phyloP scores from a whole-genome alignment of 2,888 invertebrate species.

The Drosophila antonietae region DNA sequence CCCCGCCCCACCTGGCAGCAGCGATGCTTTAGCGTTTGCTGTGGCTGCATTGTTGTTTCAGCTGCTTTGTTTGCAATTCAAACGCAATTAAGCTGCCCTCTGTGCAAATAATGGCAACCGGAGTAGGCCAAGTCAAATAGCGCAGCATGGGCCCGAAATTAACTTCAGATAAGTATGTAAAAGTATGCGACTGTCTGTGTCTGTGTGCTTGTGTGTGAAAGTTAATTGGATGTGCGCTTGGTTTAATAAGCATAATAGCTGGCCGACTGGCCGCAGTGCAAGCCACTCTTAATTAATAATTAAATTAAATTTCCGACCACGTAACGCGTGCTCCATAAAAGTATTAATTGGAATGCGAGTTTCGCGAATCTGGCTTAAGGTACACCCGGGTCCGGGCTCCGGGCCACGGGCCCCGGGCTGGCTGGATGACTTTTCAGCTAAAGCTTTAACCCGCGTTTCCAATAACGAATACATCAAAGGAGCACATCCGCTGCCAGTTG shows the following conservation, averaged over 20 bases:
- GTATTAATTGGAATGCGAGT: constrained; percentile 66
- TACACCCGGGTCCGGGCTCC: constrained; percentile 20
- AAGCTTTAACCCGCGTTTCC: constrained; percentile 7
- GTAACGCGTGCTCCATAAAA: constrained; percentile 54
- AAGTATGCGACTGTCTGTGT: constrained; percentile 6
- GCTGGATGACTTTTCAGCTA: not conserved
- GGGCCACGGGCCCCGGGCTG: constrained; percentile 30
- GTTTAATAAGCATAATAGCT: constrained; percentile 73
- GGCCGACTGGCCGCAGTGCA: constrained; percentile 18
- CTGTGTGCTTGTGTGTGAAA: constrained; percentile 34
- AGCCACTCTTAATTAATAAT: constrained; percentile 69
- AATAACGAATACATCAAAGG: constrained; percentile 46
- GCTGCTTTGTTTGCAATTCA: constrained; percentile 64
- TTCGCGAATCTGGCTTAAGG: constrained; percentile 56
- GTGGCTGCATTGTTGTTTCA: constrained; percentile 17
- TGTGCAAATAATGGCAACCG: constrained; percentile 48
- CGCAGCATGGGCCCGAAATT: constrained; percentile 34
- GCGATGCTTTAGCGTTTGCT: not conserved
- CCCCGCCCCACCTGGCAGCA: not conserved
- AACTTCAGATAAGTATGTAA: constrained; percentile 41
- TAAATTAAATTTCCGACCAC: constrained; percentile 68
- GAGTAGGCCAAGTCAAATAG: constrained; percentile 53
- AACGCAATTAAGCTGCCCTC: constrained; percentile 64
- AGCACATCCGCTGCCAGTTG: constrained; percentile 52
- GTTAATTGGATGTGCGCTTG: constrained; percentile 65